Percentiles rank a stretch among this genome's conserved stretches.
Conservation (phyloP, 2,113 vertebrate species). For the Pardalotus punctatus region DNA sequence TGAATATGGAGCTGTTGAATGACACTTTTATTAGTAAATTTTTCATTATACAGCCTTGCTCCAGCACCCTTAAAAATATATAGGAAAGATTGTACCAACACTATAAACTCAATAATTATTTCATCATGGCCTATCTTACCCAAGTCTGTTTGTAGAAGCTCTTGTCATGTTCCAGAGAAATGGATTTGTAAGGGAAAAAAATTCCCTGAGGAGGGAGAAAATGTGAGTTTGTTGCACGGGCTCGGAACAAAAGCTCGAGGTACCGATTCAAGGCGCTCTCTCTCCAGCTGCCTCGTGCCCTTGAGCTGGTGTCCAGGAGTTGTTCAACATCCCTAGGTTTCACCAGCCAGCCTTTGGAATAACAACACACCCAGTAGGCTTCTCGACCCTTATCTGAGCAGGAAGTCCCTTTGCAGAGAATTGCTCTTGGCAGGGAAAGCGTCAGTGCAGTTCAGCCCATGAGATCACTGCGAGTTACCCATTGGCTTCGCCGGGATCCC, state of each 20-base stretch:
- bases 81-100: not conserved
- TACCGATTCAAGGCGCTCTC: not conserved
- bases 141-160: not conserved
- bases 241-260: not conserved
- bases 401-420: conserved; percentile 56
- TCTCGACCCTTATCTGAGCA: conserved; percentile 26
- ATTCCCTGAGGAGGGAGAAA: not conserved
- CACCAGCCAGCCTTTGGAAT: not conserved
- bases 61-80: not conserved
- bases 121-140: not conserved
- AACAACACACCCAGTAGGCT: not conserved
- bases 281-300: not conserved
- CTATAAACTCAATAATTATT: not conserved
- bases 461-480: conserved; percentile 9
- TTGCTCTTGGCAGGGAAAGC: conserved; percentile 47
- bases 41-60: not conserved
- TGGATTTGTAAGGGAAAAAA: not conserved
- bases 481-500: not conserved
- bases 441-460: not conserved
- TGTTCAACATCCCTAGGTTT: not conserved
- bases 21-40: not conserved
- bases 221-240: not conserved
- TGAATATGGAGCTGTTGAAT: not conserved
- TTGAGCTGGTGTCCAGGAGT: not conserved
- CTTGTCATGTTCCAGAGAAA: not conserved